Evolutionary conservation across 2,113 vertebrate species (phyloP), one percentile per base, ranked within the genome.

Genomic region (Epinephelus fuscoguttatus): DNA sequence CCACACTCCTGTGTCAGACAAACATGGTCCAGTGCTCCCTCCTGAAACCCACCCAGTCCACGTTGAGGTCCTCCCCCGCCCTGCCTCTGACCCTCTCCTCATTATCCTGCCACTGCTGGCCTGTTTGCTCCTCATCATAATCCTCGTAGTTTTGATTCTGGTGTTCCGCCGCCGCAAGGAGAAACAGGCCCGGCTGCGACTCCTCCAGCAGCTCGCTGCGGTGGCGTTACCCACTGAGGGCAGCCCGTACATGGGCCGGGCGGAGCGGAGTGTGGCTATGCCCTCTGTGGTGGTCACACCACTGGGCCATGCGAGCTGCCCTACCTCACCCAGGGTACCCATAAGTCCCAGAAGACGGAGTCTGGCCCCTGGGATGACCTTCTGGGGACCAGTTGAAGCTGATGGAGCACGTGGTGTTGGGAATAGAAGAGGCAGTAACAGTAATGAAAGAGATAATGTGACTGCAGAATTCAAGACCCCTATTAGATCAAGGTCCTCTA

Each of bases 261-360:
- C 92, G 0, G 96, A 98, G 88, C 90, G 85, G 50, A 97, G 95
- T 37, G 6, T 90, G 66, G 88, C 96, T 0, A 73, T 96, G 73
- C 96, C 97, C n/a, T 92, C 90, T 0, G 97, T 98, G 83, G 96
- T 94, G 13, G 96, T 97, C 81, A 98, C 95, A 12, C 95, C 94
- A 19, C 95, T 98, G 3, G 76, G 90, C 21, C 91, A 94, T 52
- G 89, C 56, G 0, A 94, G 76, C 7, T 74, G 75, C 25, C 85
- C 88, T 0, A 52, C 60, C 49, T 94, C 94, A 23, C 74, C 95
- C 0, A 81, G 87, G 59, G 33, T 59, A 67, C 84, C 78, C 19
- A 87, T 33, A 56, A 88, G 70, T n/a, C 40, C 85, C 33, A 42
- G 89, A 6, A 87, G 80, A 14, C 83, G 67, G 27, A 83, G 93